Base-by-base conservation (phyloP, 30 jellyfish, hydroid and myxozoan species). In the Rhopilema esculentum region DNA sequence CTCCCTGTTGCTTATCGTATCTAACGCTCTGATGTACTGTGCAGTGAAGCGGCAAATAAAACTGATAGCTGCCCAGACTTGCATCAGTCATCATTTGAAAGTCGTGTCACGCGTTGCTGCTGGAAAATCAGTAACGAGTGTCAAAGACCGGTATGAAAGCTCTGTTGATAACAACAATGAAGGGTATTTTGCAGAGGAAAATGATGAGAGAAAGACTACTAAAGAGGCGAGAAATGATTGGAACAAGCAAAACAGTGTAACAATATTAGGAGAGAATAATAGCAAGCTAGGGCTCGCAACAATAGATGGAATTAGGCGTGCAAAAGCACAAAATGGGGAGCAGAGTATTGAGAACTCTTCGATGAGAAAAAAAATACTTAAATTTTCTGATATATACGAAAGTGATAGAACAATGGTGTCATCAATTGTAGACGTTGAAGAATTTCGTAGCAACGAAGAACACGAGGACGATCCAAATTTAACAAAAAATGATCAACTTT, bases 11-110 rank as follows among this genome's bases (percentile, higher is more conserved):
- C 69, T 80, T 28, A 80, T 61, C 15, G 33, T 65, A n/a, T 24
- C 90, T 0, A 80, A 80, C 73, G 28, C 73, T 0, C 23, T 80
- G 57, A 32, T 80, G 82, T 80, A 80, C 66, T 24, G 50, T 8
- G 90, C 82, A 0, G 73, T 80, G 16, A 65, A 67, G n/a, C 66
- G 82, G 62, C 90, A 80, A 29, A 31, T 49, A 7, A 81, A 82
- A 50, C 49, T 80, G 73, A 68, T 80, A 49, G 49, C 67, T 16
- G 90, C 90, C 9, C 90, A 80, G 27, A 80, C 75, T 9, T 49
- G 69, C 18, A 27, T 68, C n/a, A 49, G 74, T 22, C 16, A 1
- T 26, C 79, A 80, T 12, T 52, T 80, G 62, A 40, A 66, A 23
- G 20, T 24, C 27, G 24, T 79, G 49, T 48, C 79, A 1, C 1